These are phyloP conservation scores for Carterocephalus palaemon DNA, from an alignment of 2,888 invertebrate species.

Conservation along the genomic window DNA sequence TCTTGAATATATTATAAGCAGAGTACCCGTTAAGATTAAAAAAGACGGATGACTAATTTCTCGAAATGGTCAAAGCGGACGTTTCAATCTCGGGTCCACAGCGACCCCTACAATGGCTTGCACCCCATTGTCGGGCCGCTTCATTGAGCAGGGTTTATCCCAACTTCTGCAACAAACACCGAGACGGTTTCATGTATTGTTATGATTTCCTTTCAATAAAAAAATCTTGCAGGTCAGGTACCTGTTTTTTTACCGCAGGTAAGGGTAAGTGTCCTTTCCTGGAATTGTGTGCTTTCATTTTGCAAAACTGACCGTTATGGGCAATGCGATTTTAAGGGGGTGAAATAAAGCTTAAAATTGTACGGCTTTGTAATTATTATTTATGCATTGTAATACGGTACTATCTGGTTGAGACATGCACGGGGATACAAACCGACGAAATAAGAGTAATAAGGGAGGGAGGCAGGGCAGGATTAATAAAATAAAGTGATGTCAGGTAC, in stretches of 20 bases:
- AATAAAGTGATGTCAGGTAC: not conserved
- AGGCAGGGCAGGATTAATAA: conserved; percentile 10
- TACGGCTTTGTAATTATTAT: conserved; percentile 14
- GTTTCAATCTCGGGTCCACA: conserved; percentile 24
- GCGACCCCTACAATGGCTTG: conserved; percentile 13
- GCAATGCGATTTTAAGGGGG: conserved; percentile 8
- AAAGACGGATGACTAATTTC: conserved; percentile 12
- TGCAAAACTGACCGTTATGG: conserved; percentile 36
- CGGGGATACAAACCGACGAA: conserved; percentile 31
- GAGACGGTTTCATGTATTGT: conserved; percentile 58
- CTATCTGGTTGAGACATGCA: conserved; percentile 32
- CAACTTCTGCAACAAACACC: conserved; percentile 35
- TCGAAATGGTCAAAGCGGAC: conserved; percentile 3
- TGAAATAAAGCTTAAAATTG: conserved; percentile 8
- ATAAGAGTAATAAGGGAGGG: conserved; percentile 20
- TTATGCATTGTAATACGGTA: conserved; percentile 27
- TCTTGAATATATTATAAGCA: too few relatives aligned
- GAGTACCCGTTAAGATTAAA: too few relatives aligned
- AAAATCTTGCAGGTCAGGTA: conserved; percentile 56
- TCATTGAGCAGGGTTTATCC: conserved; percentile 38
- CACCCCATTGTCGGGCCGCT: conserved; percentile 25
- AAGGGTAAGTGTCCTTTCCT: conserved; percentile 48
- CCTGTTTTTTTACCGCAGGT: conserved; percentile 52
- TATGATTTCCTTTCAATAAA: conserved; percentile 60
- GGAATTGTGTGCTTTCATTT: conserved; percentile 42